A percentile compares a stretch with the other conserved stretches of the same genome.
Evolutionary conservation across 2,113 vertebrate species (phyloP).

Genomic region (Psephotus haematonotus): DNA sequence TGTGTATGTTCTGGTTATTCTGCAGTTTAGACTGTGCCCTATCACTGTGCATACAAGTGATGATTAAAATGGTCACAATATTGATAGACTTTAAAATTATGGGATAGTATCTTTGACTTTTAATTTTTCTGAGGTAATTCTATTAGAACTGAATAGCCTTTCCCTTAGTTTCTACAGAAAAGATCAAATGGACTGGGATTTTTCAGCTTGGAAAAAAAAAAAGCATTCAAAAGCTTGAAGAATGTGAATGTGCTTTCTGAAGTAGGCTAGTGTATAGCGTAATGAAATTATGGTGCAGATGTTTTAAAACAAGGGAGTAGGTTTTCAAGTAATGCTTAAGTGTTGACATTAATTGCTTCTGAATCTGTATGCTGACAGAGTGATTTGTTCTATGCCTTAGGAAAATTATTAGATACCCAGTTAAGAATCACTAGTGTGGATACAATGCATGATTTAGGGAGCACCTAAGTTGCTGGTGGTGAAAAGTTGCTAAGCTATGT

Average conservation of each 20-base stretch:
- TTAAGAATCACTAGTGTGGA: background rate
- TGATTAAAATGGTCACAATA: background rate
- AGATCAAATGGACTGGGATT: background rate
- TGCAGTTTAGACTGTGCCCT: background rate
- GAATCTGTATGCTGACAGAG: background rate
- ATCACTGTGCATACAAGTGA: background rate
- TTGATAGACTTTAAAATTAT: background rate
- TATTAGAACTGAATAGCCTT: background rate
- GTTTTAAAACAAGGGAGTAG: background rate
- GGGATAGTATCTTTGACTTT: background rate
- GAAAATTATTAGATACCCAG: background rate
- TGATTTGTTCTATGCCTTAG: background rate
- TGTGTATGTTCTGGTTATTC: background rate
- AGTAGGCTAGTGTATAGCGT: background rate
- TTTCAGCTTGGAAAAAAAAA: background rate
- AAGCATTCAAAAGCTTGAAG: background rate
- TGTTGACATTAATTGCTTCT: background rate
- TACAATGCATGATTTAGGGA: background rate
- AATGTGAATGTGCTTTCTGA: background rate
- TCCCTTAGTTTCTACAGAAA: background rate
- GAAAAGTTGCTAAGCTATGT: background rate
- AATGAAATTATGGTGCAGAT: background rate
- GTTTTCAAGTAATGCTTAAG: background rate
- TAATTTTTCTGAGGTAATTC: background rate
- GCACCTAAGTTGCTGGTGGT: background rate